Evolutionary conservation across 1,140 invertebrate genomes (phyloP).

Genomic region (Sminthurinus signatus): DNA sequence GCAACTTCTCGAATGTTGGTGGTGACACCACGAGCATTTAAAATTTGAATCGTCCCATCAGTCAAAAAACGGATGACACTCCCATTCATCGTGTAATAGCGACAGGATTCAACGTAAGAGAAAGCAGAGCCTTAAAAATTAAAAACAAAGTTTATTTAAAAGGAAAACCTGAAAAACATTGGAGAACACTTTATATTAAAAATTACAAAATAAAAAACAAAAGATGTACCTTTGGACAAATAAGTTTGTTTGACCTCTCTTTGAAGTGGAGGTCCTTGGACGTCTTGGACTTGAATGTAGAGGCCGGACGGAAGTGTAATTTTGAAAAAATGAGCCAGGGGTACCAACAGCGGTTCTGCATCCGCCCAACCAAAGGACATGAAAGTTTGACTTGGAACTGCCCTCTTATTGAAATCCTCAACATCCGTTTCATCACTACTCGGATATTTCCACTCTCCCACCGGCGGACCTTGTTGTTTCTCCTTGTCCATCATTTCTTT

Average conservation of each 20-base stretch:
- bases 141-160: too few relatives aligned
- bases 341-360: slow-evolving; percentile 5
- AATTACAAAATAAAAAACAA: not conserved
- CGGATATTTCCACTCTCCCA: slow-evolving; percentile 20
- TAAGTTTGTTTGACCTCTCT: slow-evolving; percentile 26
- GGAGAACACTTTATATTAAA: too few relatives aligned
- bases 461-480: not conserved
- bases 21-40: slow-evolving; percentile 27
- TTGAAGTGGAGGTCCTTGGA: slow-evolving; percentile 8
- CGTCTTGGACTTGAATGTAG: slow-evolving; percentile 8
- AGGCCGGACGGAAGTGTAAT: slow-evolving; percentile 23
- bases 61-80: slow-evolving; percentile 22
- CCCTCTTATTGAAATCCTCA: not conserved
- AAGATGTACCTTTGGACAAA: slow-evolving; percentile 6
- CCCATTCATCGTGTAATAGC: slow-evolving; percentile 23
- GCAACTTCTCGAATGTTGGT: slow-evolving; percentile 20
- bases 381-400: not conserved
- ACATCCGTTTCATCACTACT: slow-evolving; percentile 23
- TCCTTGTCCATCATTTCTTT: not conserved
- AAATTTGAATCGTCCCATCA: slow-evolving; percentile 20
- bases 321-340: slow-evolving; percentile 20
- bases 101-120: not conserved
- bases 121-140: slow-evolving; percentile 15
- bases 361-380: slow-evolving; percentile 11
- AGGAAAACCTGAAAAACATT: too few relatives aligned